Conservation (phyloP, 2,113 vertebrate genomes). For the Symphodus melops region DNA sequence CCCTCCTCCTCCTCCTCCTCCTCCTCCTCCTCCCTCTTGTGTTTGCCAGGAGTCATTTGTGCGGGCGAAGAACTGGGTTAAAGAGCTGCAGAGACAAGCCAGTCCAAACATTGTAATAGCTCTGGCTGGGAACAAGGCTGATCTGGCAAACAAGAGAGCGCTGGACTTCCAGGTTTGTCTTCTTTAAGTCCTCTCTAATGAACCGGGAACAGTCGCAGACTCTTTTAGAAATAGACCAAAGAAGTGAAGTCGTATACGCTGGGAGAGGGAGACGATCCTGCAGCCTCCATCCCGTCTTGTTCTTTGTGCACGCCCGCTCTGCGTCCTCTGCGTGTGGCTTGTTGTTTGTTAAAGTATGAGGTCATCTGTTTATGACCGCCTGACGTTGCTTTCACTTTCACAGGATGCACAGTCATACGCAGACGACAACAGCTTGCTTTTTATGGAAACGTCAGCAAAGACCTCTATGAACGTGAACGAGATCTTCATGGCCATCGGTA, state of each 20-base stretch:
- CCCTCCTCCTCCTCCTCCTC: background rate
- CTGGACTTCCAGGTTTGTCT: slow-evolving; percentile 96
- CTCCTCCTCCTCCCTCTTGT: slow-evolving; percentile 14
- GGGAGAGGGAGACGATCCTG: background rate
- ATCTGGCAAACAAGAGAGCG: slow-evolving; percentile 96
- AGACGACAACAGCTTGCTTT: slow-evolving; percentile 99
- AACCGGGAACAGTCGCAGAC: background rate
- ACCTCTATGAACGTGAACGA: slow-evolving; percentile 98
- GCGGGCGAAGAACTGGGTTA: slow-evolving; percentile 99
- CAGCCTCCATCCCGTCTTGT: background rate
- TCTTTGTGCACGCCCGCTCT: background rate
- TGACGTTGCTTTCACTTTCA: slow-evolving; percentile 31
- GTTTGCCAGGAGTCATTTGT: slow-evolving; percentile 95
- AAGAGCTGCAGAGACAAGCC: slow-evolving; percentile 99
- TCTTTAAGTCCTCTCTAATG: background rate
- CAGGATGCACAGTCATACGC: slow-evolving; percentile 98
- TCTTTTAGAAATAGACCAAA: background rate
- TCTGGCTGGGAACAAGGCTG: slow-evolving; percentile 98
- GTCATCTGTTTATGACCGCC: background rate
- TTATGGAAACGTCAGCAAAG: slow-evolving; percentile 99
- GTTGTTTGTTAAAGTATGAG: background rate
- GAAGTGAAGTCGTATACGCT: background rate
- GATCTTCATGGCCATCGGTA: slow-evolving; percentile 99
- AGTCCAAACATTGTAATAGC: slow-evolving; percentile 99
- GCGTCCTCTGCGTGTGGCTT: background rate